phyloP scores from a whole-genome alignment of 2,797 vertebrate genomes.

The Typhlichthys subterraneus region DNA sequence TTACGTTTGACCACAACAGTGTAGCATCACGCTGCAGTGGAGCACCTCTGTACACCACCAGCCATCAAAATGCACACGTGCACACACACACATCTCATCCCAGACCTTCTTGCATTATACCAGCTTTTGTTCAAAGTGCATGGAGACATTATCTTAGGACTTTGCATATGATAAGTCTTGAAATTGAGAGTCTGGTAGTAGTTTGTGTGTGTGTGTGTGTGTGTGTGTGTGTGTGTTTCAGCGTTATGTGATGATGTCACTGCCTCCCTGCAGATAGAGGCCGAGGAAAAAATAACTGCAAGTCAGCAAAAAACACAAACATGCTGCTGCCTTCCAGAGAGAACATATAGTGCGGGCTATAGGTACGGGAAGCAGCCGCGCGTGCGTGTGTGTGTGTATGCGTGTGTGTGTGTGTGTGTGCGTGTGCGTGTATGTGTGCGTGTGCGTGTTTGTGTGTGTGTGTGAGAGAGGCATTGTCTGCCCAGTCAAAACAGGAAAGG shows the following conservation, averaged over 20 bases:
- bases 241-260: slow-evolving; percentile 1
- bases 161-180: background rate
- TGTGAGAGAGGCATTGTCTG: slow-evolving; percentile 25
- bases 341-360: slow-evolving; percentile 34
- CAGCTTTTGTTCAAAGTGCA: slow-evolving; percentile 6
- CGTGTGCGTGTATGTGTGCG: slow-evolving; percentile 29
- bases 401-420: slow-evolving; percentile 4
- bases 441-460: slow-evolving; percentile 10
- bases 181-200: background rate
- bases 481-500: slow-evolving; percentile 71
- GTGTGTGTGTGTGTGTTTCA: slow-evolving; percentile 5
- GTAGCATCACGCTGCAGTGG: slow-evolving; percentile 29
- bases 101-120: background rate
- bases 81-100: slow-evolving; percentile 28
- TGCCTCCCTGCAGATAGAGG: slow-evolving; percentile 5
- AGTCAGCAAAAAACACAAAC: slow-evolving; percentile 39
- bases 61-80: slow-evolving; percentile 38
- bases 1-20: slow-evolving; percentile 45
- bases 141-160: slow-evolving; percentile 2
- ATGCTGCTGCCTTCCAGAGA: slow-evolving; percentile 10
- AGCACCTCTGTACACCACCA: slow-evolving; percentile 30
- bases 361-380: background rate
- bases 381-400: slow-evolving; percentile 19
- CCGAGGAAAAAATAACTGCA: slow-evolving; percentile 24
- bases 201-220: slow-evolving; percentile 1